Base-by-base conservation (phyloP, 2,797 vertebrate species). In the Stomatorhinus walkeri region DNA sequence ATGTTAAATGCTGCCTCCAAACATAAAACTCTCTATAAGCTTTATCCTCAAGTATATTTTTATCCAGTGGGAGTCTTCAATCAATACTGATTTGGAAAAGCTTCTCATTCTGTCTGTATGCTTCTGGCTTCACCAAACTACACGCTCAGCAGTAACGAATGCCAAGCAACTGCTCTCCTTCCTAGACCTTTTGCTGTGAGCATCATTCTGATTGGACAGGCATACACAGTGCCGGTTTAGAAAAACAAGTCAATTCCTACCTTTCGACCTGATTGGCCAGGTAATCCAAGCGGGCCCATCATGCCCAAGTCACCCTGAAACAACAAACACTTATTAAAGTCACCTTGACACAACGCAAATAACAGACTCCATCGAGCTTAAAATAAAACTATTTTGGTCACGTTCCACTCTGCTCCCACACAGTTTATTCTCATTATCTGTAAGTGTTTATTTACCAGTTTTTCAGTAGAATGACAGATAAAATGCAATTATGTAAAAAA, bases 301-400 rank as follows among this genome's bases (percentile, higher is more conserved):
- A 97, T 95, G 90, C 98, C 98, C 88, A 92, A 5, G 5, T 98
- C 96, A 87, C 98, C 98, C 98, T 99, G 92, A 1, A 94, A 93
- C 89, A 92, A 92, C 91, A 90, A 87, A 61, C 7, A 6, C 19
- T 87, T 64, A 19, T n/a, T 61, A 24, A 22, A 49, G 36, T 14
- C 8, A 24, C 43, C 84, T 14, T 51, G 24, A 79, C 87, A 16
- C 9, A 83, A 43, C 1, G 4, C 48, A 32, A 22, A 3, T 76
- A 68, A n/a, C 9, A 51, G 8, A 87, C 10, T 52, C 10, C 12
- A 28, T 87, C 14, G 8, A 85, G 24, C 32, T 40, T 40, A 40
- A 32, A 76, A 76, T n/a, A 46, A n/a, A 81, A 81, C 76, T 22
- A 46, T 43, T 46, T 81, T 46, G 68, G 68, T 72, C 4, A 81